A percentile compares a stretch with the other conserved stretches of the same genome.
Evolutionary conservation across 1,140 invertebrate genomes (phyloP).

Genomic region (Zaprionus tsacasi): DNA sequence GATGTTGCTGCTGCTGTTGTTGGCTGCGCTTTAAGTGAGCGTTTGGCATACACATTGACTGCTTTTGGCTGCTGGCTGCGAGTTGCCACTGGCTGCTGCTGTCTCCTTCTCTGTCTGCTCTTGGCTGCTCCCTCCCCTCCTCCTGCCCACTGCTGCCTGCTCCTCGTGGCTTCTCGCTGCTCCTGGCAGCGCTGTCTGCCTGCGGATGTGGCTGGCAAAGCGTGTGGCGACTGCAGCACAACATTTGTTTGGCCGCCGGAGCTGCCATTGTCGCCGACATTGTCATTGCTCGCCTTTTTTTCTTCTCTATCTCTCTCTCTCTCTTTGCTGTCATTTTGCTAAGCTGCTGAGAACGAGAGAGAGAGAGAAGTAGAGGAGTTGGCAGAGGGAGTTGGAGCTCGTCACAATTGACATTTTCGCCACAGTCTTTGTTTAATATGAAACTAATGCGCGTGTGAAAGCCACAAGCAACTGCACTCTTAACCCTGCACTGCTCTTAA

Average conservation of each 20-base stretch:
- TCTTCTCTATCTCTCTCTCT: background rate
- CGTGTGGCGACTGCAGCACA: slow-evolving; percentile 41
- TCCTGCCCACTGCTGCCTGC: too few relatives aligned
- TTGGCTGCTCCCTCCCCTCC: background rate
- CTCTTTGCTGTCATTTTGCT: background rate
- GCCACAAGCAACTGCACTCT: slow-evolving; percentile 39
- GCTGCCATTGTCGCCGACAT: slow-evolving; percentile 55
- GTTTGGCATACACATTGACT: slow-evolving; percentile 48
- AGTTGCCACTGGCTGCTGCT: background rate
- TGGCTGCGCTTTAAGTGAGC: slow-evolving; percentile 57
- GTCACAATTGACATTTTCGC: slow-evolving; percentile 62
- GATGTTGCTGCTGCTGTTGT: slow-evolving; percentile 17
- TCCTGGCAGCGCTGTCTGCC: slow-evolving; percentile 25
- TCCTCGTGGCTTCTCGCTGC: too few relatives aligned
- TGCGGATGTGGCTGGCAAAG: slow-evolving; percentile 57
- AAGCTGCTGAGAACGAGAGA: slow-evolving; percentile 1
- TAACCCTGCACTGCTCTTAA: background rate
- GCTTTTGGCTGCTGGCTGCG: slow-evolving; percentile 29
- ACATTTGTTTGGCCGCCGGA: slow-evolving; percentile 57
- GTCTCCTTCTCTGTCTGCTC: background rate
- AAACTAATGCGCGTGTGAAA: slow-evolving; percentile 59
- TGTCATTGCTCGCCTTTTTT: slow-evolving; percentile 22
- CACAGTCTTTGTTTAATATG: slow-evolving; percentile 68
- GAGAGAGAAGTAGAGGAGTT: background rate
- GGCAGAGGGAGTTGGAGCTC: background rate